Evolutionary conservation across 2,888 invertebrate genomes (phyloP), one percentile per base, ranked within the genome.

Genomic region (Metellina segmentata): DNA sequence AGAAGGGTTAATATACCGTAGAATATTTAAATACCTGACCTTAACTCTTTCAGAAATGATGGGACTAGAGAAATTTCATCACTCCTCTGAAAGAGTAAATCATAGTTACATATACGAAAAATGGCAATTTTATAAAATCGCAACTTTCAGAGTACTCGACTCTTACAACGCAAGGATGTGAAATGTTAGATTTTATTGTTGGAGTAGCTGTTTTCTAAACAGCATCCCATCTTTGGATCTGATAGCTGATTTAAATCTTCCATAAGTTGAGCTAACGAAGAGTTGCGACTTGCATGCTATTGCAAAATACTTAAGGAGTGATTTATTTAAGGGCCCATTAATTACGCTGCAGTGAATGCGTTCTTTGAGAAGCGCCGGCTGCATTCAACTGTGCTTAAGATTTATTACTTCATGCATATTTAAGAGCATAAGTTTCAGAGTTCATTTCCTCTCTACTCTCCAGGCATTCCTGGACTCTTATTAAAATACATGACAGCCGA

Each of bases 371-470:
- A 61, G 61, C 61, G 16, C 61, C 61, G 61, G 61, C 61, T 61
- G 61, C 61, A 61, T 61, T 61, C 61, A 61, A 61, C 61, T 61
- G 61, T 61, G 61, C 61, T 61, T 16, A 16, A 61, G 61, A 61
- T 61, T 61, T 61, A 61, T 61, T 61, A 61, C 61, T 61, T 61
- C 61, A 61, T 61, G 61, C 61, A 61, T 61, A 61, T 61, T 61
- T 61, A 61, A 11, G 61, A 61, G 61, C 16, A 61, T 61, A 61
- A 61, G 13, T 61, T 61, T 16, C 61, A 61, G 9, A 9, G 61
- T 61, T 61, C 61, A 61, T 61, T 61, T 61, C 61, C 61, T 61
- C 61, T 61, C 16, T 16, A 61, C 11, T 8, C 16, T 61, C 61
- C 16, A 16, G 61, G 9, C 61, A 61, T 61, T 61, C 61, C 7